Evolutionary conservation across 2,113 vertebrate genomes (phyloP).

Genomic region (Vireo altiloquus): DNA sequence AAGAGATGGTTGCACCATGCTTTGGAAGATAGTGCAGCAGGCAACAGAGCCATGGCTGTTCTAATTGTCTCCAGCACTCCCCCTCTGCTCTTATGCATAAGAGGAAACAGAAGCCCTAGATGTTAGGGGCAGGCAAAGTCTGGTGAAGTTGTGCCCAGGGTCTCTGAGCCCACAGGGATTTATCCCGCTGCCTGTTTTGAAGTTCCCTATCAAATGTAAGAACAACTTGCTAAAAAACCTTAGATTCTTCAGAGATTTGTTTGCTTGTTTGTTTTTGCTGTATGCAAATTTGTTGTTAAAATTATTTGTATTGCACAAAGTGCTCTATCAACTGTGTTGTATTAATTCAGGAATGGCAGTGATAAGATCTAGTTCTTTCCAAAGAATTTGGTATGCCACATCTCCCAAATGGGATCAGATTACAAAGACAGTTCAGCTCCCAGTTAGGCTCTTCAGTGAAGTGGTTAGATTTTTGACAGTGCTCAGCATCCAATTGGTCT

Average conservation of each 20-base stretch:
- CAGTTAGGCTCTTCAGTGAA: slow-evolving; percentile 1
- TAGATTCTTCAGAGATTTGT: background rate
- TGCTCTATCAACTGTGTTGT: background rate
- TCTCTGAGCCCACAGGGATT: background rate
- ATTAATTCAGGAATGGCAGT: slow-evolving; percentile 4
- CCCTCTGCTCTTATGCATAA: background rate
- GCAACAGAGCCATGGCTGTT: background rate
- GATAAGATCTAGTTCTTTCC: slow-evolving; percentile 21
- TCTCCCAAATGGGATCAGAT: background rate
- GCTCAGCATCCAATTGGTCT: background rate
- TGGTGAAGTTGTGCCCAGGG: background rate
- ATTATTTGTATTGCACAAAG: background rate
- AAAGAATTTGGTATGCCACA: slow-evolving; percentile 17
- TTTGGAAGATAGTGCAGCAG: background rate
- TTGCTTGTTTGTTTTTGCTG: background rate
- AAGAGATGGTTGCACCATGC: accelerated
- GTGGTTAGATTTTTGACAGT: slow-evolving; percentile 33
- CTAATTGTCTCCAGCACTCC: background rate
- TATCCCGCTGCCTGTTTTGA: background rate
- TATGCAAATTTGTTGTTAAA: background rate
- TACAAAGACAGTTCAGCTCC: slow-evolving; percentile 30
- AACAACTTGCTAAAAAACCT: background rate
- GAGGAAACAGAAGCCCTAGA: background rate
- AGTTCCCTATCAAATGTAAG: background rate
- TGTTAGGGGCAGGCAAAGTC: background rate